Conservation (phyloP, 2,113 vertebrate species). For the Thermophis baileyi region DNA sequence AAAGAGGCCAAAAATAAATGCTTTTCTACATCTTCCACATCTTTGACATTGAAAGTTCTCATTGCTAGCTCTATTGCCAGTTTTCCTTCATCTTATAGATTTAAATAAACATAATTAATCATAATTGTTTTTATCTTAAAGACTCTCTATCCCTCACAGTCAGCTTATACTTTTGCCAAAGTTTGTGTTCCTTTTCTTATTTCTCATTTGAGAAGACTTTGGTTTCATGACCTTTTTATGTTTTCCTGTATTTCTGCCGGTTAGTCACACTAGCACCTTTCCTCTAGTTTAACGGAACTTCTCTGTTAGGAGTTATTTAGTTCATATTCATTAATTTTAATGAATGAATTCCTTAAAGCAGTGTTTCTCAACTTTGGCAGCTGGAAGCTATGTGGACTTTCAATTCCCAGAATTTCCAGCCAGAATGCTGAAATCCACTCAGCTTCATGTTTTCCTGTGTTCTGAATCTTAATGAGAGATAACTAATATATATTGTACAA, state of each 20-base stretch:
- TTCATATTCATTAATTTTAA: background rate
- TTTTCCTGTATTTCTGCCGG: background rate
- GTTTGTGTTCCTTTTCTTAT: background rate
- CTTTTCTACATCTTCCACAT: background rate
- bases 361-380: background rate
- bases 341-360: background rate
- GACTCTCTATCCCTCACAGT: background rate
- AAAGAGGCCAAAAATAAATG: background rate
- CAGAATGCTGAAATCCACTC: background rate
- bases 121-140: background rate
- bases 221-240: background rate
- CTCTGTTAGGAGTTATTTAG: background rate
- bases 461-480: constrained; percentile 13
- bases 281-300: background rate
- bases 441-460: background rate
- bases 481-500: background rate
- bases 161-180: background rate
- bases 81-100: background rate
- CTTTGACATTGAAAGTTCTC: background rate
- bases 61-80: background rate
- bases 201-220: background rate
- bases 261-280: background rate
- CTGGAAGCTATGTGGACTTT: background rate
- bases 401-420: background rate
- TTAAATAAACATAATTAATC: background rate